These are phyloP conservation scores for Tapera naevia DNA, from an alignment of 2,797 vertebrate genomes.

Conservation along the genomic window DNA sequence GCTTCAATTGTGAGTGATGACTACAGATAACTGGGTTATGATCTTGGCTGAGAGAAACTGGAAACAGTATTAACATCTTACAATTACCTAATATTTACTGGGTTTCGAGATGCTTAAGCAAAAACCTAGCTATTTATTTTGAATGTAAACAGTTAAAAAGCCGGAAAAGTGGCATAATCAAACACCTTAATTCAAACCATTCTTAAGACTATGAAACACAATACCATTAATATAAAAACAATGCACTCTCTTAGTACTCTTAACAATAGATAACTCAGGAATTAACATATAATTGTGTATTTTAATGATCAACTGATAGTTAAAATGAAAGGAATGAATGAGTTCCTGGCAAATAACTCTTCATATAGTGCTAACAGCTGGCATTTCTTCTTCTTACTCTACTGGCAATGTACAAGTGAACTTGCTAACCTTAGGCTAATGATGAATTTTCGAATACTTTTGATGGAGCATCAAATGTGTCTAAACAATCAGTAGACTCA, in stretches of 20 bases:
- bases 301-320: background rate
- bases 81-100: background rate
- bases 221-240: background rate
- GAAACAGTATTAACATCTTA: background rate
- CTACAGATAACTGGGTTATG: conserved; percentile 26
- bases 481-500: background rate
- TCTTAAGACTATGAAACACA: background rate
- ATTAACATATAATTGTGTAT: background rate
- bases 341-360: background rate
- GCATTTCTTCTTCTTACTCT: background rate
- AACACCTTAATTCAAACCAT: background rate
- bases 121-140: background rate
- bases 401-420: background rate
- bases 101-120: background rate
- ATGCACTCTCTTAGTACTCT: background rate
- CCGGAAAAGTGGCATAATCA: background rate
- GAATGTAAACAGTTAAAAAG: background rate
- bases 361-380: background rate
- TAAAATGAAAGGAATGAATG: background rate
- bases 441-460: background rate
- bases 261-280: background rate
- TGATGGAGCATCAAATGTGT: background rate
- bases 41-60: conserved; percentile 2
- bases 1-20: conserved; percentile 17
- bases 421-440: background rate